Evolutionary conservation across 2,888 invertebrate species (phyloP).

Genomic region (Leptura quadrifasciata): DNA sequence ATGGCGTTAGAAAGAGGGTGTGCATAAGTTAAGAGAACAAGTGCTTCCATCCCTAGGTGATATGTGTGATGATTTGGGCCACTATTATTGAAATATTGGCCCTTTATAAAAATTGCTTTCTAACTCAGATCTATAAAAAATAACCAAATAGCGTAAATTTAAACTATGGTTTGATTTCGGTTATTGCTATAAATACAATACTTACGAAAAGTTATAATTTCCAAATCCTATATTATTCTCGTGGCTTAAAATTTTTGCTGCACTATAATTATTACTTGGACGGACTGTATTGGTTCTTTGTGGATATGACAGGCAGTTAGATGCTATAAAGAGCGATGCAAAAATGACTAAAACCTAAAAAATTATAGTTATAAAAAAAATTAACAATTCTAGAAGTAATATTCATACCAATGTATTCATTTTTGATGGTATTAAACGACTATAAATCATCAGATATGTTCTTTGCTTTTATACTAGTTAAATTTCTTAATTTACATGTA

Average conservation of each 20-base stretch:
- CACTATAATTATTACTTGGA: conserved; percentile 46
- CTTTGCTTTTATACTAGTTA: conserved; percentile 41
- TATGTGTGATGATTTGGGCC: too few species aligned
- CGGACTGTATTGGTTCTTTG: conserved; percentile 39
- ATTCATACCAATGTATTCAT: conserved; percentile 41
- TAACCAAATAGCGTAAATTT: too few species aligned
- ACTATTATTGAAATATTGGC: background rate
- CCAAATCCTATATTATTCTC: conserved; percentile 56
- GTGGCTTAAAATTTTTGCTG: conserved; percentile 57
- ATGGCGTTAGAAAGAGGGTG: background rate
- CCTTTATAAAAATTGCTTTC: background rate
- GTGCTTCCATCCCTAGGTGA: background rate
- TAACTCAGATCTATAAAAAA: background rate
- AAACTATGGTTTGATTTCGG: background rate
- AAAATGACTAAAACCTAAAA: conserved; percentile 38
- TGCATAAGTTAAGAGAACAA: background rate
- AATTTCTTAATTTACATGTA: conserved; percentile 23
- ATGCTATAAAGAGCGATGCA: conserved; percentile 18
- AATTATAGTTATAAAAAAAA: background rate
- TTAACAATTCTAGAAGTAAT: background rate
- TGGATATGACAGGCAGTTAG: conserved; percentile 46
- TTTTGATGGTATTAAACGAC: conserved; percentile 27
- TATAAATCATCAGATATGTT: conserved; percentile 27
- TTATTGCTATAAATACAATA: conserved; percentile 31
- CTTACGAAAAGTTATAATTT: conserved; percentile 59